Percentiles rank a stretch among this genome's conserved stretches.
phyloP scores from a whole-genome alignment of 2,797 vertebrate species.

The Distichodus sexfasciatus region DNA sequence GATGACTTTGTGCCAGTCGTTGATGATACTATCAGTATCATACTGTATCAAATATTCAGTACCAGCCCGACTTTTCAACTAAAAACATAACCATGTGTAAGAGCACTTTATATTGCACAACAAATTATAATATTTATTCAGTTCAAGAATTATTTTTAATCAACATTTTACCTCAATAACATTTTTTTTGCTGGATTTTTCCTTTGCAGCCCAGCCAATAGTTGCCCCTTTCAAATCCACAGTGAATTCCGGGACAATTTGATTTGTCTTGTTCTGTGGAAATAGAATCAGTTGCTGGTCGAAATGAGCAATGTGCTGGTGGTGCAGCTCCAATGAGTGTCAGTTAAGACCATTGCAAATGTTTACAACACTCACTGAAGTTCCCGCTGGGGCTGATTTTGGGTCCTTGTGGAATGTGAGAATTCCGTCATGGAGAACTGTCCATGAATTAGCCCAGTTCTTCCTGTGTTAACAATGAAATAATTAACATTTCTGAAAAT shows the following conservation, averaged over 20 bases:
- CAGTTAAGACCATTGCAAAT: not conserved
- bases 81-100: constrained; percentile 11
- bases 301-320: no score
- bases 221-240: constrained; percentile 84
- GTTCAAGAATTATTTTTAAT: no score
- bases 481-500: constrained; percentile 38
- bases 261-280: constrained; percentile 80
- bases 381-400: constrained; percentile 73
- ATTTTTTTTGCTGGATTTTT: constrained; percentile 96
- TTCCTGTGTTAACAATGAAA: constrained; percentile 69
- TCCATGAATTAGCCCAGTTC: constrained; percentile 93
- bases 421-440: constrained; percentile 86
- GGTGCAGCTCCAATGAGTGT: not conserved
- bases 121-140: no score
- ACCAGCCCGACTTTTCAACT: constrained; percentile 85
- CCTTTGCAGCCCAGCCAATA: constrained; percentile 82
- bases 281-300: not conserved
- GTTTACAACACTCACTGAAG: constrained; percentile 70
- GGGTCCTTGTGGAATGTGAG: constrained; percentile 95
- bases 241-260: constrained; percentile 82
- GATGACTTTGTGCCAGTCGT: constrained; percentile 85
- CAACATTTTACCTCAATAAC: constrained; percentile 84
- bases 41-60: constrained; percentile 91
- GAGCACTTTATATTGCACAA: not conserved
- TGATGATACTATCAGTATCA: constrained; percentile 88